Percentiles rank a stretch among this genome's conserved stretches.
Evolutionary conservation across 2,113 vertebrate genomes (phyloP).

Genomic region (Xiphias gladius): DNA sequence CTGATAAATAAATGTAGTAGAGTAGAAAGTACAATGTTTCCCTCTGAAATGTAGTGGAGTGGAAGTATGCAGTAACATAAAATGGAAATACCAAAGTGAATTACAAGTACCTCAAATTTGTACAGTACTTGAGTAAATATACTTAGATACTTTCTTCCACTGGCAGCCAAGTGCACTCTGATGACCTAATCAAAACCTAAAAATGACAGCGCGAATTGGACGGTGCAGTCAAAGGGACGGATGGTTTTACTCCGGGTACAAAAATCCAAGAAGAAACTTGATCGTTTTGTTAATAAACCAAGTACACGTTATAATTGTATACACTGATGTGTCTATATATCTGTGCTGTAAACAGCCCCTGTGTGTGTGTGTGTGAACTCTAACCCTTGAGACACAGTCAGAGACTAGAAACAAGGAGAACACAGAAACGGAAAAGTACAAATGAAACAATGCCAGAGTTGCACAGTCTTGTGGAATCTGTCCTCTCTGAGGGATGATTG

Average conservation of each 20-base stretch:
- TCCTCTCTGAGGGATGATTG: constrained; percentile 45
- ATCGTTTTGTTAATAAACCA: neutral
- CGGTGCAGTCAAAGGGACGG: neutral
- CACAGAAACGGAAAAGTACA: constrained; percentile 25
- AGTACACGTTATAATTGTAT: neutral
- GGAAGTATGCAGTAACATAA: too few species aligned
- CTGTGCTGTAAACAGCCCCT: neutral
- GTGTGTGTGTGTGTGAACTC: neutral
- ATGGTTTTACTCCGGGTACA: neutral
- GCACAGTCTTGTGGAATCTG: constrained; percentile 30
- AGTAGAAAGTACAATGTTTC: too few species aligned
- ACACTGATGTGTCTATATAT: neutral
- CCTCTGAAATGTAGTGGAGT: too few species aligned
- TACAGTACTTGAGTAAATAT: too few species aligned
- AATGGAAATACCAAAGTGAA: too few species aligned
- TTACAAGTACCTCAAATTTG: too few species aligned
- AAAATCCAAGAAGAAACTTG: neutral
- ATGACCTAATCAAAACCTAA: constrained; percentile 20
- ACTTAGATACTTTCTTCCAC: too few species aligned
- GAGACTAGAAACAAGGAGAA: constrained; percentile 4
- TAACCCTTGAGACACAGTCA: neutral
- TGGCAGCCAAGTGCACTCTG: neutral
- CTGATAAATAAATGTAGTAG: too few species aligned
- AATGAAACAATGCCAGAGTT: constrained; percentile 17
- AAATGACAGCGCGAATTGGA: neutral